Conservation (phyloP, 2,113 vertebrate genomes). For the Rafetus swinhoei region DNA sequence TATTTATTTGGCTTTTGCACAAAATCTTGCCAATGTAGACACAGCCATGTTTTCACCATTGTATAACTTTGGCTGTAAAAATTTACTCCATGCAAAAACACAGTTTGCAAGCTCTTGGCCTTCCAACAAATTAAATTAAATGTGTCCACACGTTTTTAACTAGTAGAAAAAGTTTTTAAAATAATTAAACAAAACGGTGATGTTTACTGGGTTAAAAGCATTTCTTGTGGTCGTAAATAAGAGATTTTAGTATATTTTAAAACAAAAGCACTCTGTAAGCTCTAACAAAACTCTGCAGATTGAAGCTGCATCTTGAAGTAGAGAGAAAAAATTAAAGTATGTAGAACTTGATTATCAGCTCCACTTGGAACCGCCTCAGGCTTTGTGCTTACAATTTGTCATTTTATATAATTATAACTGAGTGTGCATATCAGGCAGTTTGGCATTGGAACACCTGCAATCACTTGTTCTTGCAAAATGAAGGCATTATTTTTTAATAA, state of each 20-base stretch:
- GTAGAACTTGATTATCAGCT: not conserved
- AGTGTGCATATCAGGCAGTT: not conserved
- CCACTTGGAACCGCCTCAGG: not conserved
- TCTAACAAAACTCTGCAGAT: not conserved
- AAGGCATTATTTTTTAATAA: not conserved
- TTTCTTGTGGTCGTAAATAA: not conserved
- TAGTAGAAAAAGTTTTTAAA: not conserved
- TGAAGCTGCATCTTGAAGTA: conserved; percentile 11
- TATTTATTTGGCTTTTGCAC: no score
- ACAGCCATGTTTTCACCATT: not conserved
- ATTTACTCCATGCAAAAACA: conserved; percentile 49
- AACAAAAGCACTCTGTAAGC: not conserved
- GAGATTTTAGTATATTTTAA: not conserved
- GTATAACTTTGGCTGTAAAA: conserved; percentile 45
- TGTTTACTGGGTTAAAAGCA: not conserved
- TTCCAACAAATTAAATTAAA: conserved; percentile 59
- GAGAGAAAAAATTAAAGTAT: not conserved
- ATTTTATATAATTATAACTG: not conserved
- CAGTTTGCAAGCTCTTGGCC: not conserved
- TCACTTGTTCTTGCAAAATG: not conserved
- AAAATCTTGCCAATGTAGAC: no score
- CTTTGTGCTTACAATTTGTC: not conserved
- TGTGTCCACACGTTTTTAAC: conserved; percentile 44
- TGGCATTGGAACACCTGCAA: not conserved
- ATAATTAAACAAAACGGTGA: not conserved